phyloP scores from a whole-genome alignment of 1,140 invertebrate genomes.

The Paramacrobiotus metropolitanus region DNA sequence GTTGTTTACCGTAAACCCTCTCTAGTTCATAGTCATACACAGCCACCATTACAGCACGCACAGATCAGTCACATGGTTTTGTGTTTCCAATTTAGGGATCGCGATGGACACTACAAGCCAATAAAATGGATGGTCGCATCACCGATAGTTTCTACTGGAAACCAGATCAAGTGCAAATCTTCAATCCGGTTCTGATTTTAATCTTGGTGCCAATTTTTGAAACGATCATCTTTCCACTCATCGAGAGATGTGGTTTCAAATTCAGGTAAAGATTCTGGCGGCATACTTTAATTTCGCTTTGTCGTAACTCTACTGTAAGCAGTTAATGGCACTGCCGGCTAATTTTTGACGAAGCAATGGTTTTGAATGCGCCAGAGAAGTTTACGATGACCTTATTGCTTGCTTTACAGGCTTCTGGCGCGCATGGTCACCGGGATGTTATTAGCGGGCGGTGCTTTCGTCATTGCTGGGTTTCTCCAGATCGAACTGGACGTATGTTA shows the following conservation, averaged over 20 bases:
- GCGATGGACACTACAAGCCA: constrained; percentile 80
- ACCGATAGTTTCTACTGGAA: constrained; percentile 27
- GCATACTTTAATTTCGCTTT: background rate
- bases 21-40: background rate
- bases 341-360: background rate
- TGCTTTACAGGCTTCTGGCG: constrained; percentile 34
- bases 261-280: background rate
- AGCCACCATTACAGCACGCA: too few species aligned
- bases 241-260: constrained; percentile 20
- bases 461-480: constrained; percentile 68
- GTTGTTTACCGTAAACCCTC: background rate
- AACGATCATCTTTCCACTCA: constrained; percentile 35
- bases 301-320: background rate
- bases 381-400: too few species aligned
- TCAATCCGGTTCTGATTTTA: constrained; percentile 39
- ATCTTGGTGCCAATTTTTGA: constrained; percentile 67
- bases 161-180: constrained; percentile 63
- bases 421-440: constrained; percentile 55
- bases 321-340: background rate
- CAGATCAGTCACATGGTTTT: background rate
- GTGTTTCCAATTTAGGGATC: constrained; percentile 38
- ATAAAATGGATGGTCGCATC: constrained; percentile 56
- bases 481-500: constrained; percentile 37
- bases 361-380: background rate
- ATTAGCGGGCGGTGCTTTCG: constrained; percentile 53